These are phyloP conservation scores for Leucophenga montana DNA, from an alignment of 2,888 invertebrate species.

Conservation along the genomic window DNA sequence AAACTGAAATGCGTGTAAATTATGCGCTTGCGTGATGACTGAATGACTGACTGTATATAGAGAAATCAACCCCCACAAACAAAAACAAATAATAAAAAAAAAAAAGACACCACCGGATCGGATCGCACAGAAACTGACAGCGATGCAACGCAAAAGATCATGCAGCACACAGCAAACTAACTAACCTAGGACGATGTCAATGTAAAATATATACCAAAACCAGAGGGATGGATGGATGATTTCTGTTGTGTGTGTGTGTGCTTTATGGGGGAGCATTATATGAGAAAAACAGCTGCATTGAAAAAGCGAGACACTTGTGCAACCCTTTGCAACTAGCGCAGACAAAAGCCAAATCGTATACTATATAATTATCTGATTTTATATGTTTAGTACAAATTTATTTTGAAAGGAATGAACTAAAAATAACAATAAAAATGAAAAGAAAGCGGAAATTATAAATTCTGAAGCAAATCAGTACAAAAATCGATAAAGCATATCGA, in stretches of 20 bases:
- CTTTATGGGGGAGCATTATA: slow-evolving; percentile 48
- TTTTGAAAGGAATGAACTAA: not conserved
- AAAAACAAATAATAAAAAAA: not conserved
- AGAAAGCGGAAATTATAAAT: not conserved
- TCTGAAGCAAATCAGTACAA: slow-evolving; percentile 5
- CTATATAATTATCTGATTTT: slow-evolving; percentile 22
- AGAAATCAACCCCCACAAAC: slow-evolving; percentile 58
- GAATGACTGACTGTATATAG: slow-evolving; percentile 43
- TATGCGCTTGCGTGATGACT: slow-evolving; percentile 48
- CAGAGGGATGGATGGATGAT: slow-evolving; percentile 6
- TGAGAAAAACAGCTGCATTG: slow-evolving; percentile 6
- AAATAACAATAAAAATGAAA: too few relatives aligned
- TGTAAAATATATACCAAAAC: not conserved
- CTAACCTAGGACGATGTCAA: not conserved
- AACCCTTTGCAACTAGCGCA: slow-evolving; percentile 11
- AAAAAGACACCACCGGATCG: not conserved
- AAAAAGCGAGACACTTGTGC: slow-evolving; percentile 14
- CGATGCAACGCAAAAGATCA: not conserved
- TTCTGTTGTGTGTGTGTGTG: not conserved
- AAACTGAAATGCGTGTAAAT: slow-evolving; percentile 13
- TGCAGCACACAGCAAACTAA: not conserved
- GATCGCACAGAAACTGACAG: not conserved
- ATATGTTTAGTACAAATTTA: too few relatives aligned
- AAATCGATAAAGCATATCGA: slow-evolving; percentile 25
- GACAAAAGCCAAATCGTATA: not conserved